Evolutionary conservation across 2,888 invertebrate species (phyloP).

Genomic region (Sesamia inferens): DNA sequence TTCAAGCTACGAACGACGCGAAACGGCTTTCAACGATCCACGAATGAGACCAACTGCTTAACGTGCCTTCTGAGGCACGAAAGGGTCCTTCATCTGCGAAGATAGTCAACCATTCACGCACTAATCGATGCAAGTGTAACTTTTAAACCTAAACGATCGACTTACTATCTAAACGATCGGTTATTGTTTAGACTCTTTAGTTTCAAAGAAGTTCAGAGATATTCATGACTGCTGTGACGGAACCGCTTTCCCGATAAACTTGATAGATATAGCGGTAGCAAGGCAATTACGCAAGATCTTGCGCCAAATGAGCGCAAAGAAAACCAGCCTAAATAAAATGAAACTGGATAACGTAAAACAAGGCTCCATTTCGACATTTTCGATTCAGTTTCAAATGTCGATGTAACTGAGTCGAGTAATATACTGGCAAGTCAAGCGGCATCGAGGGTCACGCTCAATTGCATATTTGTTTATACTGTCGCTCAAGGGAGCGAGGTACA

Average conservation of each 20-base stretch:
- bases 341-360: conserved; percentile 40
- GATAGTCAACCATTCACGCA: no score
- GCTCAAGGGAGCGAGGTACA: conserved; percentile 1
- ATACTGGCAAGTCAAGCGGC: conserved; percentile 24
- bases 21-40: no score
- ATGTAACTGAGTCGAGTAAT: conserved; percentile 32
- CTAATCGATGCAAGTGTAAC: no score
- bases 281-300: conserved; percentile 22
- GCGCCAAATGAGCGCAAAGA: conserved; percentile 17
- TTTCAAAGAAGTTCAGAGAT: neutral
- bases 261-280: conserved; percentile 13
- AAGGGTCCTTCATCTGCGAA: no score
- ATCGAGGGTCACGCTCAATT: conserved; percentile 10
- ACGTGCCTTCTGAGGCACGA: no score
- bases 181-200: no score
- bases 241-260: neutral
- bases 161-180: no score
- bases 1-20: no score
- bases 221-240: neutral
- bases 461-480: conserved; percentile 16
- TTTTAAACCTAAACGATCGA: no score
- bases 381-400: conserved; percentile 38
- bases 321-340: conserved; percentile 21
- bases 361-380: conserved; percentile 19
- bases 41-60: no score